A percentile compares a stretch with the other conserved stretches of the same genome.
phyloP scores from a whole-genome alignment of 2,113 vertebrate genomes.

The Chlamydotis undulata region DNA sequence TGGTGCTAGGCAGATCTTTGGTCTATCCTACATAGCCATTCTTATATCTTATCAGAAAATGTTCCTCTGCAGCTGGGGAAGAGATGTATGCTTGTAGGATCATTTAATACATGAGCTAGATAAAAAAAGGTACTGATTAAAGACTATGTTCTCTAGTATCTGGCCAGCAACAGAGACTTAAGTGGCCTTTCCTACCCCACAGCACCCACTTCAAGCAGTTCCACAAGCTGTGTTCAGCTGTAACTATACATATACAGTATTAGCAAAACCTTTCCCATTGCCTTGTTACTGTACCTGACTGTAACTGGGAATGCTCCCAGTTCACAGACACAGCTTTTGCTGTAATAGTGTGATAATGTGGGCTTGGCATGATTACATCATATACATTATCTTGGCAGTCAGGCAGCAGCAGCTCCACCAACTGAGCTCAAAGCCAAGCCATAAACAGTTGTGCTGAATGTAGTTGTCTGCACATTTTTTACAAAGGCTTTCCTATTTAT shows the following conservation, averaged over 20 bases:
- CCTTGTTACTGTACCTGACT: background rate
- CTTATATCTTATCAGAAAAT: background rate
- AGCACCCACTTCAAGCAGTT: background rate
- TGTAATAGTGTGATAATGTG: background rate
- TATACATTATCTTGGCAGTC: background rate
- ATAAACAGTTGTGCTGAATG: background rate
- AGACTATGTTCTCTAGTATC: background rate
- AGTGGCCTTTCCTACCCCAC: background rate
- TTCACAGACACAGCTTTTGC: background rate
- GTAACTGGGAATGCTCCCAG: background rate
- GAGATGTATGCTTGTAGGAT: background rate
- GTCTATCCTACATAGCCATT: background rate
- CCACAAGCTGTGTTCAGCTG: background rate
- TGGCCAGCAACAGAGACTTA: background rate
- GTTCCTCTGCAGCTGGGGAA: background rate
- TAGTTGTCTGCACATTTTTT: background rate
- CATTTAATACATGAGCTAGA: background rate
- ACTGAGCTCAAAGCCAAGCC: constrained; percentile 1
- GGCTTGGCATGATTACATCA: constrained; percentile 20
- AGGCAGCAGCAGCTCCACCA: constrained; percentile 13
- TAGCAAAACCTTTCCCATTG: background rate
- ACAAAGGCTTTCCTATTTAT: constrained; percentile 15
- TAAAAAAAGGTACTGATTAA: background rate
- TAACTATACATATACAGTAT: background rate
- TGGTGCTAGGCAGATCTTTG: background rate